phyloP scores from a whole-genome alignment of 2,888 invertebrate genomes.

The Brachyptera risi region DNA sequence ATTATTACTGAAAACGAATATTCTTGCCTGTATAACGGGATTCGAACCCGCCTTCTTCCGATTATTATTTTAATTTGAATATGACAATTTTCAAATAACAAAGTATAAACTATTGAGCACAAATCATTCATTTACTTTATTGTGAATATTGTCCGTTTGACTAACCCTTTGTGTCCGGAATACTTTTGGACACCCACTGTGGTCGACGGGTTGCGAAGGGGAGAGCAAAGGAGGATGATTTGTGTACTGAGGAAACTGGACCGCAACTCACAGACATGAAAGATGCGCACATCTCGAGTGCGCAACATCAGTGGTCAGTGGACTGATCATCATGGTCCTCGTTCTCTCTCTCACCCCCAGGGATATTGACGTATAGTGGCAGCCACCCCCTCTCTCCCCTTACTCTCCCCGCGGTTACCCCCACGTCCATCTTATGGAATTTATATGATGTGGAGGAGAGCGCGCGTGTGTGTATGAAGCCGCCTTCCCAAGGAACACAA shows the following conservation, averaged over 20 bases:
- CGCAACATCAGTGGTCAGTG: slow-evolving; percentile 18
- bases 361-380: slow-evolving; percentile 31
- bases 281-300: slow-evolving; percentile 20
- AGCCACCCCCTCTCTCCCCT: slow-evolving; percentile 24
- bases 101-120: too few relatives aligned
- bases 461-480: slow-evolving; percentile 39
- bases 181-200: slow-evolving; percentile 24
- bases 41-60: too few relatives aligned
- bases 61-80: too few relatives aligned
- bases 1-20: too few relatives aligned
- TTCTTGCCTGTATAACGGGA: too few relatives aligned
- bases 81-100: too few relatives aligned
- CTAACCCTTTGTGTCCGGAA: not conserved
- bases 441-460: slow-evolving; percentile 46
- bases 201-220: slow-evolving; percentile 20
- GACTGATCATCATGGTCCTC: slow-evolving; percentile 32
- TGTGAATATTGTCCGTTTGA: too few relatives aligned
- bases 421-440: slow-evolving; percentile 45
- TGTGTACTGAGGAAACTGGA: slow-evolving; percentile 20
- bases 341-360: slow-evolving; percentile 30
- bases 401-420: slow-evolving; percentile 38
- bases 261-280: slow-evolving; percentile 18
- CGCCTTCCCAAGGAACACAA: not conserved
- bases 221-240: slow-evolving; percentile 23
- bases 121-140: too few relatives aligned